Conservation (phyloP, 2,113 vertebrate species). For the Xyrauchen texanus region DNA sequence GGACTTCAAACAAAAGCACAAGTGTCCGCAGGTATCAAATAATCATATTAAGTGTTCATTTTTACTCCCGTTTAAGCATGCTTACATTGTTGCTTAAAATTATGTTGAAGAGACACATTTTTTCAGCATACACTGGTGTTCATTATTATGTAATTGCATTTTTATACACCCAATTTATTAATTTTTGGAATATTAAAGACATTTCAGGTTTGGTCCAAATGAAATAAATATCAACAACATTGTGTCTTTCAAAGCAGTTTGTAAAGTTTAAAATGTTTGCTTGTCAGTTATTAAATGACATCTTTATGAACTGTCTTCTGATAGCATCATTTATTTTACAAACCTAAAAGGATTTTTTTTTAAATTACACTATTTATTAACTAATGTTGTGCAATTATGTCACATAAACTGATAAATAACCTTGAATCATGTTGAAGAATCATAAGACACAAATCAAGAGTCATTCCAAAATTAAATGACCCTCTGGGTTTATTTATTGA, state of each 20-base stretch:
- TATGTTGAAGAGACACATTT: not conserved
- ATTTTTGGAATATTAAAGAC: not conserved
- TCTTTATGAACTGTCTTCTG: not conserved
- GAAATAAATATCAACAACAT: not conserved
- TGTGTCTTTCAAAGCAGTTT: not conserved
- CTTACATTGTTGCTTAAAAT: not conserved
- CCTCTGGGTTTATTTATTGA: slow-evolving; percentile 44
- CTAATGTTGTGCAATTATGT: too few species aligned
- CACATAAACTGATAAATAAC: not conserved
- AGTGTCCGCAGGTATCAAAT: not conserved
- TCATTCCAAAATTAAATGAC: not conserved
- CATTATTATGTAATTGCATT: not conserved
- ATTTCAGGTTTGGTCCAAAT: not conserved
- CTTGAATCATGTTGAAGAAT: not conserved
- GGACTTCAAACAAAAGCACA: slow-evolving; percentile 2
- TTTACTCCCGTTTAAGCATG: not conserved
- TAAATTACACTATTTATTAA: too few species aligned
- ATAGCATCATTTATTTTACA: too few species aligned
- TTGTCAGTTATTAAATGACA: not conserved
- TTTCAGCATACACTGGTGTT: not conserved
- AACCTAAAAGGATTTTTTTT: too few species aligned
- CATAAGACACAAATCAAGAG: not conserved
- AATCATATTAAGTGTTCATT: not conserved
- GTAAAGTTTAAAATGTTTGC: slow-evolving; percentile 17
- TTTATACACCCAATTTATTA: not conserved